A percentile compares a stretch with the other conserved stretches of the same genome.
These are phyloP conservation scores for Andrena minutula DNA, from an alignment of 2,888 invertebrate species.

Conservation along the genomic window DNA sequence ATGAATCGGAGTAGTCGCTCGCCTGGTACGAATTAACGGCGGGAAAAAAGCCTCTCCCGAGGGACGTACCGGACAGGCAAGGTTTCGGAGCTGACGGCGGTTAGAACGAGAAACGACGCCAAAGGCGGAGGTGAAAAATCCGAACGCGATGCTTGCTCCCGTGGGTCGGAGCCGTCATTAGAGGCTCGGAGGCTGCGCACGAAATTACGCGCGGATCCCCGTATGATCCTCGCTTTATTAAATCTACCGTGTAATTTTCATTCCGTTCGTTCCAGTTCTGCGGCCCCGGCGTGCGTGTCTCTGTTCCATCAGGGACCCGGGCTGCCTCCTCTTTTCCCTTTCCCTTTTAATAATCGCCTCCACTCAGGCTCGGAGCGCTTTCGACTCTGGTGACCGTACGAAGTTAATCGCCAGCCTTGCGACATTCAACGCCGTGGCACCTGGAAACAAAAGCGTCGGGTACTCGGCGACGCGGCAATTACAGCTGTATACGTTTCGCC, in stretches of 20 bases:
- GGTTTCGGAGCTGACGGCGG: slow-evolving; percentile 10
- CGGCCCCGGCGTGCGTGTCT: slow-evolving; percentile 62
- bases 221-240: slow-evolving; percentile 72
- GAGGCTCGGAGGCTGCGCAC: slow-evolving; percentile 66
- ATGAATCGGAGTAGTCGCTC: slow-evolving; percentile 16
- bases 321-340: slow-evolving; percentile 16
- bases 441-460: neutral
- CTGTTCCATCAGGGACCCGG: slow-evolving; percentile 52
- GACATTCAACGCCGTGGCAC: neutral
- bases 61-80: neutral
- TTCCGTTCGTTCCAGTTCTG: slow-evolving; percentile 69
- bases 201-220: slow-evolving; percentile 69
- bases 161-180: slow-evolving; percentile 63
- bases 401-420: neutral
- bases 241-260: slow-evolving; percentile 74
- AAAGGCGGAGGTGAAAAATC: slow-evolving; percentile 65
- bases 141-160: slow-evolving; percentile 54
- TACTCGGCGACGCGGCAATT: neutral
- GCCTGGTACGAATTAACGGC: slow-evolving; percentile 30
- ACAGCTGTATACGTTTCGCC: no score
- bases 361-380: neutral
- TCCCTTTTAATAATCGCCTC: slow-evolving; percentile 23
- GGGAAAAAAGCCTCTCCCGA: slow-evolving; percentile 7
- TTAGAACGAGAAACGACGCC: slow-evolving; percentile 23
- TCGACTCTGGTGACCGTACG: neutral